phyloP scores from a whole-genome alignment of 2,113 vertebrate genomes.

The Kryptolebias marmoratus region DNA sequence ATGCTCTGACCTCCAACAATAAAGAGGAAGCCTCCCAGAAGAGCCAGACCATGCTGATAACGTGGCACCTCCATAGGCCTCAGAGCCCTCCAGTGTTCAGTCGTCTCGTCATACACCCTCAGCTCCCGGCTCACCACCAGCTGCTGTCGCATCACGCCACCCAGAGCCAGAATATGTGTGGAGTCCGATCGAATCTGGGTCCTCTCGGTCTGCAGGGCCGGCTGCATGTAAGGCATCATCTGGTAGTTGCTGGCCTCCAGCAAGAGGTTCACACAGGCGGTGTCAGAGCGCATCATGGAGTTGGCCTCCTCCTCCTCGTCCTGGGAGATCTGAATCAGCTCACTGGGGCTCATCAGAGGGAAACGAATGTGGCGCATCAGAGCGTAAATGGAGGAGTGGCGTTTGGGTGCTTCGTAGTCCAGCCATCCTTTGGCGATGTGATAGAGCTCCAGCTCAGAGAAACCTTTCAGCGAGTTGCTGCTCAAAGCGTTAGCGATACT shows the following conservation, averaged over 20 bases:
- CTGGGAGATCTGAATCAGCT: constrained; percentile 84
- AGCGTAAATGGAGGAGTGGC: constrained; percentile 58
- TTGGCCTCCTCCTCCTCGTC: constrained; percentile 65
- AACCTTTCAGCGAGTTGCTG: constrained; percentile 77
- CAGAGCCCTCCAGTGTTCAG: constrained; percentile 77
- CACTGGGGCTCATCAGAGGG: constrained; percentile 81
- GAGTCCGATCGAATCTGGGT: constrained; percentile 81
- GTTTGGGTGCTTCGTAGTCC: constrained; percentile 59
- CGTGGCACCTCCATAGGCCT: constrained; percentile 83
- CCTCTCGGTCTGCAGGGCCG: constrained; percentile 81
- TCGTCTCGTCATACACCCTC: constrained; percentile 78
- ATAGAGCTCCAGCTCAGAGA: constrained; percentile 83
- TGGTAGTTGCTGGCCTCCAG: constrained; percentile 87
- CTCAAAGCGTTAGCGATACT: constrained; percentile 73
- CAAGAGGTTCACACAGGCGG: constrained; percentile 83
- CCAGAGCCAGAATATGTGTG: constrained; percentile 80
- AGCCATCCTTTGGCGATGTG: constrained; percentile 78
- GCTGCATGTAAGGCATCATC: constrained; percentile 86
- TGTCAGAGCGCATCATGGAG: constrained; percentile 78
- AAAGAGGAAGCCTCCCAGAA: constrained; percentile 84
- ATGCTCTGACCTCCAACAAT: constrained; percentile 82
- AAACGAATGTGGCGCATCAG: constrained; percentile 84
- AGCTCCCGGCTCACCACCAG: constrained; percentile 84
- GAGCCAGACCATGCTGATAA: constrained; percentile 84
- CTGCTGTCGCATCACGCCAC: constrained; percentile 85